Conservation (phyloP, 2,113 vertebrate genomes). For the Megaceryle torquata region DNA sequence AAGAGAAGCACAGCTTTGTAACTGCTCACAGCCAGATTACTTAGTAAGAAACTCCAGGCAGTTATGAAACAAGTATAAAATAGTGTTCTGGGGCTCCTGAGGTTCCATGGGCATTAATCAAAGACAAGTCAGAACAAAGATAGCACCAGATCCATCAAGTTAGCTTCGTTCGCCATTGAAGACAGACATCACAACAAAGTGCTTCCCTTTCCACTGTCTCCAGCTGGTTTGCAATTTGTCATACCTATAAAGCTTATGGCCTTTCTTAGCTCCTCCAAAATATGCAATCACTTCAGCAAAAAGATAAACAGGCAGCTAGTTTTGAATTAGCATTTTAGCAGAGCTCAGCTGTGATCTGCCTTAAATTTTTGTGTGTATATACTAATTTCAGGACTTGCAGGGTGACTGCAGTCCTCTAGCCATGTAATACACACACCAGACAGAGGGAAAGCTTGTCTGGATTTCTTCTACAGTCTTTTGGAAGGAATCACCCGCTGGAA, state of each 20-base stretch:
- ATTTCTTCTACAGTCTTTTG: neutral
- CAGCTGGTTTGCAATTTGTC: neutral
- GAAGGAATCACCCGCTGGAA: neutral
- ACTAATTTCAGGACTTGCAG: neutral
- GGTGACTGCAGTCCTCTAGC: neutral
- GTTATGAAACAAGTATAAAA: neutral
- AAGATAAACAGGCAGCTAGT: neutral
- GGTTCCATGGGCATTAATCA: neutral
- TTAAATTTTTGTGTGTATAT: neutral
- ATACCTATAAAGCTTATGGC: neutral
- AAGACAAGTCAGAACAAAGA: neutral
- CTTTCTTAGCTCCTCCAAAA: neutral
- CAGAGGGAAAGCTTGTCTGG: neutral
- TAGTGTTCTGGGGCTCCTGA: neutral
- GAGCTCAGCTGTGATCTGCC: neutral
- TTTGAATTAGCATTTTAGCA: neutral
- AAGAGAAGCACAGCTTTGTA: neutral
- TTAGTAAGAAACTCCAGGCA: neutral
- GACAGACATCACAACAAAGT: neutral
- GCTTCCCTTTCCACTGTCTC: neutral
- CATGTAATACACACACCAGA: fast-evolving
- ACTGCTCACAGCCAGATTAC: neutral
- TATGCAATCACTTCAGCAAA: neutral
- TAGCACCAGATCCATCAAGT: neutral
- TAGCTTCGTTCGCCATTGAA: neutral